phyloP scores from a whole-genome alignment of 2,113 vertebrate species.

The Aythya baeri region DNA sequence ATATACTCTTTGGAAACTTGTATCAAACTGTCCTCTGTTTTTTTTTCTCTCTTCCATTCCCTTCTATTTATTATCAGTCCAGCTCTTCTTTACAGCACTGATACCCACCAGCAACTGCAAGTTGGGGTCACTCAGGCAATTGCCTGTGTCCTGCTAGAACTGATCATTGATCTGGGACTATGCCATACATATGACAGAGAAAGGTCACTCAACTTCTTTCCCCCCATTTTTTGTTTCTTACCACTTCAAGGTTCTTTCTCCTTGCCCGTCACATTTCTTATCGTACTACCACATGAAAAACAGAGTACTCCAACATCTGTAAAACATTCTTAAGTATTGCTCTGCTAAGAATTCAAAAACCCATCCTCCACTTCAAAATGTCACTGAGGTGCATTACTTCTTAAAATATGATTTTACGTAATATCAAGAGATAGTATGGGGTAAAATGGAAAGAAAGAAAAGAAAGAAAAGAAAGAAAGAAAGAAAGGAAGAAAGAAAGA shows the following conservation, averaged over 20 bases:
- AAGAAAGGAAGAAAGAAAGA: background rate
- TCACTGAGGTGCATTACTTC: background rate
- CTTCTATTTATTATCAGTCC: background rate
- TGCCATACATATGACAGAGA: background rate
- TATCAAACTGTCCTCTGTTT: background rate
- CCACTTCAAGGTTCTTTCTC: background rate
- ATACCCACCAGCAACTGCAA: background rate
- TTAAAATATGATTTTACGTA: background rate
- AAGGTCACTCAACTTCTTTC: background rate
- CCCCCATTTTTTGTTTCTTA: slow-evolving; percentile 3
- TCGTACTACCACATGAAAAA: background rate
- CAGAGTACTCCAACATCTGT: background rate
- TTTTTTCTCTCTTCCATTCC: background rate
- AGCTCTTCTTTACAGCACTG: background rate
- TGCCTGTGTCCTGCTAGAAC: background rate
- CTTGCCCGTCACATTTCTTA: background rate
- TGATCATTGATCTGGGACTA: background rate
- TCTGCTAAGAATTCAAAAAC: background rate
- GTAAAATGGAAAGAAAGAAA: background rate
- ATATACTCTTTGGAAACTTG: background rate
- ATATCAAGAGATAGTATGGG: background rate
- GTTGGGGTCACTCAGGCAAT: background rate
- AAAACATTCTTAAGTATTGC: background rate
- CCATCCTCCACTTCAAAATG: background rate
- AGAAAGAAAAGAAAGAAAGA: background rate